phyloP scores from a whole-genome alignment of 2,113 vertebrate species.

The Poicephalus gulielmi region DNA sequence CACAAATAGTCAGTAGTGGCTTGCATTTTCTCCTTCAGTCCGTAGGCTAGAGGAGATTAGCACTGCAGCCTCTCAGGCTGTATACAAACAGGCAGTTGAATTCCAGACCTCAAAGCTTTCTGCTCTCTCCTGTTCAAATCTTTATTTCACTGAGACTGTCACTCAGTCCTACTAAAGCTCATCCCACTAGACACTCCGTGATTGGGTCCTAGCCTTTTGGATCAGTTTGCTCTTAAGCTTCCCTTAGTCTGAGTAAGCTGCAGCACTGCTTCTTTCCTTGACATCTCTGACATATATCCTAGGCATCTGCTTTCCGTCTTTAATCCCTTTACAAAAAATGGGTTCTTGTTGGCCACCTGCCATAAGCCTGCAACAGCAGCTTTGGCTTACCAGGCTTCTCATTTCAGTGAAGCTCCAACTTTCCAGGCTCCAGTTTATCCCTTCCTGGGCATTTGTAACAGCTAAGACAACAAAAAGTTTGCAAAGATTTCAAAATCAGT shows the following conservation, averaged over 20 bases:
- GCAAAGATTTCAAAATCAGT: neutral
- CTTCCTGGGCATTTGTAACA: neutral
- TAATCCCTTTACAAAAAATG: slow-evolving; percentile 48
- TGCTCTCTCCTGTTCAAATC: neutral
- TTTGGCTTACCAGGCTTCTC: neutral
- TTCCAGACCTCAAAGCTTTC: neutral
- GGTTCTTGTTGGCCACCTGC: slow-evolving; percentile 17
- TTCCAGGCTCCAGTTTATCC: neutral
- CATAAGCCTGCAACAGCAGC: neutral
- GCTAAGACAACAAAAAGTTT: neutral
- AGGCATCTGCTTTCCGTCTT: slow-evolving; percentile 17
- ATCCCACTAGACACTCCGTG: neutral
- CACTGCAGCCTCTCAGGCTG: neutral
- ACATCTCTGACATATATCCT: slow-evolving; percentile 17
- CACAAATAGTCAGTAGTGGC: neutral
- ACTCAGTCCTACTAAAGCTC: neutral
- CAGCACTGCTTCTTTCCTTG: slow-evolving; percentile 18
- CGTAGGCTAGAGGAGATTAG: neutral
- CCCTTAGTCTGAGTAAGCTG: neutral
- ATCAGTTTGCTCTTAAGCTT: slow-evolving; percentile 38
- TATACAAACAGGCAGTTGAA: neutral
- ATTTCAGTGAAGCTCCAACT: neutral
- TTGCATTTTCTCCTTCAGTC: neutral
- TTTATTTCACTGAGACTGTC: neutral
- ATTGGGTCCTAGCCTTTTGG: neutral